A percentile compares a stretch with the other conserved stretches of the same genome.
Evolutionary conservation across 2,113 vertebrate species (phyloP).

Genomic region (Acrocephalus arundinaceus): DNA sequence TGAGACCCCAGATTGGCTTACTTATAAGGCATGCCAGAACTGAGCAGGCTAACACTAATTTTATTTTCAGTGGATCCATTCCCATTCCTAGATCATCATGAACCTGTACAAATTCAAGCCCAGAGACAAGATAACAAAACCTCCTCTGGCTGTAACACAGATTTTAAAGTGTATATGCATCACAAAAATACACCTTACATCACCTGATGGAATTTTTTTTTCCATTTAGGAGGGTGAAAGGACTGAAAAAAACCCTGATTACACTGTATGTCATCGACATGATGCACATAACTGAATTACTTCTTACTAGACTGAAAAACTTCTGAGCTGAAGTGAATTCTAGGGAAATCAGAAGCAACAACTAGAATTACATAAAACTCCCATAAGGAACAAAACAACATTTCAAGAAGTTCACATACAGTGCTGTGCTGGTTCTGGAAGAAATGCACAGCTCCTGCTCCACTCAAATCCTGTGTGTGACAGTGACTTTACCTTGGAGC

Average conservation of each 20-base stretch:
- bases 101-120: not conserved
- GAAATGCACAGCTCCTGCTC: not conserved
- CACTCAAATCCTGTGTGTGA: not conserved
- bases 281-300: not conserved
- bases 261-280: not conserved
- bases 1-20: not conserved
- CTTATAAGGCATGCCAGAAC: not conserved
- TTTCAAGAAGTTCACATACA: not conserved
- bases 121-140: not conserved
- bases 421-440: not conserved
- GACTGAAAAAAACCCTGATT: not conserved
- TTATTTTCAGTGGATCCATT: not conserved
- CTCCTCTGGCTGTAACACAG: not conserved
- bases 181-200: not conserved
- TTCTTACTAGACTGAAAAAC: not conserved
- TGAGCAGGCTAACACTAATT: not conserved
- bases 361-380: not conserved
- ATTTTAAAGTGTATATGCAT: not conserved
- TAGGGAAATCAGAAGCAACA: not conserved
- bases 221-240: not conserved
- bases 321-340: not conserved
- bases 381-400: not conserved
- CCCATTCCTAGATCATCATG: not conserved
- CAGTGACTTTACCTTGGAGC: constrained; percentile 87
- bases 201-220: not conserved